These are phyloP conservation scores for Myoxocephalus aenaeus DNA, from an alignment of 2,797 vertebrate species.

Conservation along the genomic window DNA sequence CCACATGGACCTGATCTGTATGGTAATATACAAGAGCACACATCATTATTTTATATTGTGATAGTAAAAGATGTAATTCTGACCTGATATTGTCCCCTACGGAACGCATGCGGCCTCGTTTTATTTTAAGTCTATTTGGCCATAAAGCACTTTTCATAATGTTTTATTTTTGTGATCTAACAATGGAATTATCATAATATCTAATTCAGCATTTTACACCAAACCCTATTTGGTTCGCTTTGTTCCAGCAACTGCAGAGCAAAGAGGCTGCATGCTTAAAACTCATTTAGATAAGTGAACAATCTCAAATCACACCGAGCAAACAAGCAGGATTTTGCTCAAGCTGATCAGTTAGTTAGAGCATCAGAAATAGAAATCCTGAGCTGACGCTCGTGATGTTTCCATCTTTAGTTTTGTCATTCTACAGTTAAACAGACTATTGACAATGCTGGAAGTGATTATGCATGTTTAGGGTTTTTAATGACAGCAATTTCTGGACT, in stretches of 20 bases:
- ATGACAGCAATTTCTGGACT: background rate
- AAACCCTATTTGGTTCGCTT: background rate
- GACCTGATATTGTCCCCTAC: background rate
- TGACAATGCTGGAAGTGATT: background rate
- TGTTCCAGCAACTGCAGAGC: background rate
- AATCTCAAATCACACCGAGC: background rate
- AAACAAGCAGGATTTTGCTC: too few relatives aligned
- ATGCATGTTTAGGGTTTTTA: slow-evolving; percentile 1
- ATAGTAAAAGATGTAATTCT: background rate
- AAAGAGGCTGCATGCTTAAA: background rate
- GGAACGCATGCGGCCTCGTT: background rate
- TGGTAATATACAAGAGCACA: slow-evolving; percentile 81
- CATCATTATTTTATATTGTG: background rate
- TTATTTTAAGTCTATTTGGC: background rate
- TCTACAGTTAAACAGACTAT: background rate
- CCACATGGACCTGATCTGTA: slow-evolving; percentile 97
- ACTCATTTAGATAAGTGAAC: background rate
- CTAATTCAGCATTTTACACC: background rate
- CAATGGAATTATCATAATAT: background rate
- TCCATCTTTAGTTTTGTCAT: background rate
- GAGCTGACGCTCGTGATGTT: too few relatives aligned
- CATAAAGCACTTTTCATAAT: background rate
- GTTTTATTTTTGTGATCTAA: background rate
- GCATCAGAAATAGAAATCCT: too few relatives aligned
- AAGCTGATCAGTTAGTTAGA: too few relatives aligned